phyloP scores from a whole-genome alignment of 2,888 invertebrate genomes.

The Biston betularia region DNA sequence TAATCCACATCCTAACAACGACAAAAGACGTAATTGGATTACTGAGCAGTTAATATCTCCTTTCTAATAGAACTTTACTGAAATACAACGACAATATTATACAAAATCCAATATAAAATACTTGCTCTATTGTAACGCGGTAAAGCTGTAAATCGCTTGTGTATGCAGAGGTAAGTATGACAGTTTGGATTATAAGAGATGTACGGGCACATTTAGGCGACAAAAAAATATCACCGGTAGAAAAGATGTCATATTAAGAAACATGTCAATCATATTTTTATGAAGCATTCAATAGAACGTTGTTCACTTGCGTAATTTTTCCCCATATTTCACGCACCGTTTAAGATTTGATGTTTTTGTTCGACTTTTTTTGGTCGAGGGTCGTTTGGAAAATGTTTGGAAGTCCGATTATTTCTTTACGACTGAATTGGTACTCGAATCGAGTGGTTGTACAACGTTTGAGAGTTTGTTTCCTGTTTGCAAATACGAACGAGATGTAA shows the following conservation, averaged over 20 bases:
- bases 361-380: slow-evolving; percentile 59
- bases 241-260: slow-evolving; percentile 86
- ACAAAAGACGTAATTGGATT: slow-evolving; percentile 85
- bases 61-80: slow-evolving; percentile 61
- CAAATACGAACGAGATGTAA: slow-evolving; percentile 37
- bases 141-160: slow-evolving; percentile 31
- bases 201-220: slow-evolving; percentile 69
- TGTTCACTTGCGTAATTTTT: slow-evolving; percentile 83
- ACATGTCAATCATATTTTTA: slow-evolving; percentile 86
- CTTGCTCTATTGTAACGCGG: slow-evolving; percentile 1
- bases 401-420: slow-evolving; percentile 61
- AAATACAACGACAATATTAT: slow-evolving; percentile 28
- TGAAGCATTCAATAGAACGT: slow-evolving; percentile 77
- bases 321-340: slow-evolving; percentile 82
- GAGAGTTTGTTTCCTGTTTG: slow-evolving; percentile 70
- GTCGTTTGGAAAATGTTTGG: slow-evolving; percentile 60
- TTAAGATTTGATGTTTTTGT: slow-evolving; percentile 64
- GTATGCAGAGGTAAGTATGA: slow-evolving; percentile 26
- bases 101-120: slow-evolving; percentile 1
- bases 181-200: slow-evolving; percentile 38
- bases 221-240: slow-evolving; percentile 85
- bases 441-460: slow-evolving; percentile 62
- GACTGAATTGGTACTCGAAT: slow-evolving; percentile 54
- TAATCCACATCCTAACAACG: slow-evolving; percentile 83
- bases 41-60: slow-evolving; percentile 82